These are phyloP conservation scores for Actinemys pallida DNA, from an alignment of 2,113 vertebrate genomes.

Conservation along the genomic window DNA sequence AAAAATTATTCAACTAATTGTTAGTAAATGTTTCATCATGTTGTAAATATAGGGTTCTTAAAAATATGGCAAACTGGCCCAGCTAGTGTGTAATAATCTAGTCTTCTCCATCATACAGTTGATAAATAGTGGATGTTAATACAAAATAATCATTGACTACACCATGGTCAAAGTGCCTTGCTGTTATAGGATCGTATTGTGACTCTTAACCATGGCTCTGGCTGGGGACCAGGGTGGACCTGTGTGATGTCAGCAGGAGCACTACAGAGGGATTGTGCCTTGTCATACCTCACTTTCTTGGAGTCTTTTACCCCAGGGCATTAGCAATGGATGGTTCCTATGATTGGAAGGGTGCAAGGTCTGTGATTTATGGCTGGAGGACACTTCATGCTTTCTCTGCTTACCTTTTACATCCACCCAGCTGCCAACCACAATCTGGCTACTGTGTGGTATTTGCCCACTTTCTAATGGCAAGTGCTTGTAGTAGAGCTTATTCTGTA, in stretches of 20 bases:
- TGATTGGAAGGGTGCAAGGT: neutral
- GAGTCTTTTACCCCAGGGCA: neutral
- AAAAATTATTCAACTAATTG: neutral
- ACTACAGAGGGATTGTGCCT: neutral
- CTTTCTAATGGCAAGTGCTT: accelerated
- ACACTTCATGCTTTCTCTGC: neutral
- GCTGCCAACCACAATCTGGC: neutral
- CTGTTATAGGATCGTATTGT: neutral
- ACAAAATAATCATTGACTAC: slow-evolving; percentile 32
- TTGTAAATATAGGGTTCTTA: neutral
- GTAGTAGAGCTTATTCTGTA: neutral
- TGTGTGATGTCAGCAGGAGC: neutral
- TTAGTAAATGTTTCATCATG: slow-evolving; percentile 20
- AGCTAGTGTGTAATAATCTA: slow-evolving; percentile 22
- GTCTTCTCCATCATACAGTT: slow-evolving; percentile 24
- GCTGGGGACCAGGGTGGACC: neutral
- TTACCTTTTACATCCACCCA: neutral
- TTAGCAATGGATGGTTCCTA: neutral
- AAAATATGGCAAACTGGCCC: neutral
- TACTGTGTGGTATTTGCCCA: neutral
- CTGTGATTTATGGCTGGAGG: neutral
- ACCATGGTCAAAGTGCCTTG: neutral
- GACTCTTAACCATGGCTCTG: neutral
- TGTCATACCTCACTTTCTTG: too few relatives aligned
- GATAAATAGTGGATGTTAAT: slow-evolving; percentile 61